Evolutionary conservation across 2,797 vertebrate species (phyloP), one percentile per base, ranked within the genome.

Genomic region (Pygocentrus nattereri): DNA sequence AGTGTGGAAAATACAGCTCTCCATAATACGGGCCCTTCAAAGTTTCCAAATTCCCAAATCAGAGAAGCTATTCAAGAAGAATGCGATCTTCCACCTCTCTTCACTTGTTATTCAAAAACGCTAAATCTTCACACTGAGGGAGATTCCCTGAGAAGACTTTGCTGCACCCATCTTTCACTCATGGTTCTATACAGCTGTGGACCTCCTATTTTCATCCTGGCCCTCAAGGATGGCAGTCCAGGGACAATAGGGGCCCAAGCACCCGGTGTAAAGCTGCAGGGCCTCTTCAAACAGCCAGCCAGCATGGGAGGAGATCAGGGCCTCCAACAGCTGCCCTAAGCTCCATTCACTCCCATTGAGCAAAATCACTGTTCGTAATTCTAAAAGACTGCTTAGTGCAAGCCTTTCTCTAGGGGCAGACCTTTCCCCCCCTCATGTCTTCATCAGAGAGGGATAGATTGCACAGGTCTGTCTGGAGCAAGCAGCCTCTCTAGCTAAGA

Each of bases 201-300:
- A 76, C 86, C 84, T 85, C 80, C 78, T 85, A 72, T 81, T 64
- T 76, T 80, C 68, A 61, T 69, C 65, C 31, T 78, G 79, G 79
- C 49, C 61, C 86, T 80, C 31, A 70, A 87, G 80, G 77, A 72
- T 82, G 69, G 68, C 80, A 80, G 81, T 64, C 78, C 76, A 75
- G 74, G 76, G 86, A 90, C 89, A 88, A 90, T 83, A 69, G 83
- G 75, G 76, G 85, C 81, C 84, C 87, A 85, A 84, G 82, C 82
- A 77, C 62, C 71, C 84, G 47, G 79, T 84, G 76, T 86, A 87
- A 88, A 86, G 87, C 76, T 76, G 86, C 82, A 88, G 85, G 74
- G 72, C 80, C 83, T 86, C 84, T 86, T 88, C 86, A 89, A 85
- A 88, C 86, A 88, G 78, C 69, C 84, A 87, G 76, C 82, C 89